Base-by-base conservation (phyloP, 2,888 invertebrate genomes). In the Microctonus brassicae region DNA sequence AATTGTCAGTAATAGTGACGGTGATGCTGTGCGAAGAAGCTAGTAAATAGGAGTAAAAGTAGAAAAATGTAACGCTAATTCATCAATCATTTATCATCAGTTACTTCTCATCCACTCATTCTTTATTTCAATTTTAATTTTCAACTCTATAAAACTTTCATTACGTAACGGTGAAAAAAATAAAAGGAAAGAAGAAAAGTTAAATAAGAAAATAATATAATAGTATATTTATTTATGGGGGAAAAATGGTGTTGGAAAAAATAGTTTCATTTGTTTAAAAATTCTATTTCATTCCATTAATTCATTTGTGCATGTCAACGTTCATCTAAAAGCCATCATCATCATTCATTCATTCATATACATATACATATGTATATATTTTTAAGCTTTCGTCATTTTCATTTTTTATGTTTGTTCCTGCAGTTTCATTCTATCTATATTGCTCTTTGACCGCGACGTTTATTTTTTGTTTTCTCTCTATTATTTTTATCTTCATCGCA, bases 391-490 rank as follows among this genome's bases (percentile, higher is more conserved):
- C 61, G 61, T 52, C 63, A 61, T 61, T 73, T 55, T 61, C 52
- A 26, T 61, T 74, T 69, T 61, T 75, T 62, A 65, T 65, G 52
- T 34, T 47, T 52, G 26, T 70, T 63, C 52, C 62, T 70, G 70
- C 39, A 57, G 33, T 68, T 36, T 22, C 65, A 65, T 42, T 39
- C 22, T 42, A 34, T 42, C 62, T 10, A 36, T 29, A 26, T 26
- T 39, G 33, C 42, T 55, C 17, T 52, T 22, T n/a, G 55, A 11
- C 2, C 42, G n/a, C n/a, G n/a, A n/a, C n/a, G n/a, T n/a, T n/a
- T n/a, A n/a, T n/a, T n/a, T n/a, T n/a, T n/a, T n/a, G n/a, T 33
- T 17, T 63, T 34, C 58, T 33, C 39, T 68, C 42, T 58, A 24
- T 17, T 61, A 36, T 61, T 34, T 47, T 29, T 4, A 1, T 62